A percentile compares a stretch with the other conserved stretches of the same genome.
Conservation (phyloP, 2,113 vertebrate species). For the Gavialis gangeticus region DNA sequence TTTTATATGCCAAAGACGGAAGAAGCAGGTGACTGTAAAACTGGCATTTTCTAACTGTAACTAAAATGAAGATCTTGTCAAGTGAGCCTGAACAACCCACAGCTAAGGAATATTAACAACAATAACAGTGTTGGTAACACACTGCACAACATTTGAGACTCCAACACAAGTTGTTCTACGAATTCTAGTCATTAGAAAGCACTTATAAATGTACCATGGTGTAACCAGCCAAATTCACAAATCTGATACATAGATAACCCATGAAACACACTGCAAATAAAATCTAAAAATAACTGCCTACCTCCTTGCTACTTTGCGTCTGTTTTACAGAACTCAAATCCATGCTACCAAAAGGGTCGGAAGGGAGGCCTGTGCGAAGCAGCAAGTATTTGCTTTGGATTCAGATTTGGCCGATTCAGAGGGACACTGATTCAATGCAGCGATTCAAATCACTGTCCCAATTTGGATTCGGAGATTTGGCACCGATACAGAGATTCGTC, state of each 20-base stretch:
- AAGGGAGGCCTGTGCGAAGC: no score
- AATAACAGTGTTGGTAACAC: not conserved
- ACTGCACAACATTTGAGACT: not conserved
- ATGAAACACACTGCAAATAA: not conserved
- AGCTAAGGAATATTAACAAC: not conserved
- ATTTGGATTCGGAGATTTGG: no score
- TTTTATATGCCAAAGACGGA: not conserved
- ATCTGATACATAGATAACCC: not conserved
- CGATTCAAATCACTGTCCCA: no score
- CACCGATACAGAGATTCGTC: no score
- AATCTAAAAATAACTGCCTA: not conserved
- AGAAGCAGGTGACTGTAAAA: not conserved
- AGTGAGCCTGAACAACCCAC: not conserved
- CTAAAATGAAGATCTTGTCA: not conserved
- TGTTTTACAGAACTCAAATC: not conserved
- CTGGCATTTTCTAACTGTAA: not conserved
- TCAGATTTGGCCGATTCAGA: no score
- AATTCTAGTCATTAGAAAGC: not conserved
- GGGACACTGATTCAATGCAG: no score
- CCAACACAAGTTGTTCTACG: not conserved
- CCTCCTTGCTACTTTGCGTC: not conserved
- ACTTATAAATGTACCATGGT: not conserved
- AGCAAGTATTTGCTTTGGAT: no score
- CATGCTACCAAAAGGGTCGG: not conserved
- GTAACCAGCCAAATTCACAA: not conserved